phyloP scores from a whole-genome alignment of 2,113 vertebrate genomes.

The Mastomys coucha region DNA sequence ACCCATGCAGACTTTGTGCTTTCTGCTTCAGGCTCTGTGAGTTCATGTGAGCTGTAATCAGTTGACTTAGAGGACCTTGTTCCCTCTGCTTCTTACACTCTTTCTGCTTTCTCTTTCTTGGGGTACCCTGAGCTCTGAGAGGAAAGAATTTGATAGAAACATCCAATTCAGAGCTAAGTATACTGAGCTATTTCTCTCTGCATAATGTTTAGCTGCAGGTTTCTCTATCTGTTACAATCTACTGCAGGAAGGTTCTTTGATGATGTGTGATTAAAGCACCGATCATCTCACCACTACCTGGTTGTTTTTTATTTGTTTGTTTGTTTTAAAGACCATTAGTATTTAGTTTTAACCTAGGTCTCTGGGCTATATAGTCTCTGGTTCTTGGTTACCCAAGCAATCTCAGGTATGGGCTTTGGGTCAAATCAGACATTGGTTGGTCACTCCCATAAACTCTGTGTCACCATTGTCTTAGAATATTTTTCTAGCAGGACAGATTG shows the following conservation, averaged over 20 bases:
- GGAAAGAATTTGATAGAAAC: background rate
- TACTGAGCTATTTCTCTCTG: background rate
- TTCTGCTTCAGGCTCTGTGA: background rate
- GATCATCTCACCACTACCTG: background rate
- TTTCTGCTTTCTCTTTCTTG: background rate
- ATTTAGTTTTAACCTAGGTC: background rate
- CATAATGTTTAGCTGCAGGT: background rate
- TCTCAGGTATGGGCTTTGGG: background rate
- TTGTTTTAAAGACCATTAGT: background rate
- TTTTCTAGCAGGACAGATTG: background rate
- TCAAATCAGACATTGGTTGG: background rate
- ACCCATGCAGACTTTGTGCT: background rate
- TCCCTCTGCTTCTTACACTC: background rate
- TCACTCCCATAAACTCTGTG: background rate
- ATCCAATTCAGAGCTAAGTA: background rate
- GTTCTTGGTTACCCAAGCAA: background rate
- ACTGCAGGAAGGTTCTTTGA: background rate
- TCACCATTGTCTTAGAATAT: background rate
- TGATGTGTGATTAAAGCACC: background rate
- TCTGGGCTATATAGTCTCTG: background rate
- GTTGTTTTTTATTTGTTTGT: no score
- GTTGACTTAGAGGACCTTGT: background rate
- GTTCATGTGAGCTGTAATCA: background rate
- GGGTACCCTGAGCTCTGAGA: background rate
- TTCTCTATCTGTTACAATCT: background rate